Percentiles rank a stretch among this genome's conserved stretches.
These are phyloP conservation scores for Labroides dimidiatus DNA, from an alignment of 2,797 vertebrate species.

Conservation along the genomic window DNA sequence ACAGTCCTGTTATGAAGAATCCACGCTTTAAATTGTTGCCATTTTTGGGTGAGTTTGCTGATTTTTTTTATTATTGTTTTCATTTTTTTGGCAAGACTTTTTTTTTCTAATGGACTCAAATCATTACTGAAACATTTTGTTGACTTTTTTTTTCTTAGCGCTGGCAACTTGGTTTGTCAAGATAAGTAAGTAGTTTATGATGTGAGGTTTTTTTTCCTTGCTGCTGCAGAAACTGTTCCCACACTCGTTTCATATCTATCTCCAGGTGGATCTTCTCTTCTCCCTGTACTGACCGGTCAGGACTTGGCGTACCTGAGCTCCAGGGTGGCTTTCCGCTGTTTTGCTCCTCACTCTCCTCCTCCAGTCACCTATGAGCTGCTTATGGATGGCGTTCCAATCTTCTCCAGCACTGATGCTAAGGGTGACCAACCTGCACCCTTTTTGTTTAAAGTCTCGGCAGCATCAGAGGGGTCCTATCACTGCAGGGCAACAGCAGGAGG, in stretches of 20 bases:
- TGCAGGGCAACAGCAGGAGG: conserved; percentile 60
- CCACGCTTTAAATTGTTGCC: conserved; percentile 45
- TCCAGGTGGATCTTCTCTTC: conserved; percentile 61
- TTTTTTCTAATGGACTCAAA: neutral
- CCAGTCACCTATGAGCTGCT: conserved; percentile 72
- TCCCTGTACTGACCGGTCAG: conserved; percentile 73
- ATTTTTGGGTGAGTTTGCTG: conserved; percentile 76
- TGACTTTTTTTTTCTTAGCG: conserved; percentile 62
- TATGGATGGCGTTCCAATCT: conserved; percentile 17
- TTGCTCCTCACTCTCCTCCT: conserved; percentile 8
- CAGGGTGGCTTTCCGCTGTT: conserved; percentile 65
- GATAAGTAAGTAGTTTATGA: conserved; percentile 62
- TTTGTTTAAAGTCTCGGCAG: conserved; percentile 40
- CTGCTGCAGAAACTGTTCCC: no score
- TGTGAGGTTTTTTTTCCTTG: neutral
- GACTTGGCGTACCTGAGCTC: conserved; percentile 70
- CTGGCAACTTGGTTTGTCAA: conserved; percentile 49
- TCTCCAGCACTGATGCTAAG: fast-evolving
- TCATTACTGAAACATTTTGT: neutral
- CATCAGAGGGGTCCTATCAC: conserved; percentile 71
- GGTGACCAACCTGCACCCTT: conserved; percentile 47
- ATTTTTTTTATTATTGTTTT: neutral
- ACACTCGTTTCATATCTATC: conserved; percentile 3
- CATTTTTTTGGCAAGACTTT: neutral
- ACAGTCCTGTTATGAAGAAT: conserved; percentile 65